These are phyloP conservation scores for Selenia dentaria DNA, from an alignment of 2,888 invertebrate species.

Conservation along the genomic window DNA sequence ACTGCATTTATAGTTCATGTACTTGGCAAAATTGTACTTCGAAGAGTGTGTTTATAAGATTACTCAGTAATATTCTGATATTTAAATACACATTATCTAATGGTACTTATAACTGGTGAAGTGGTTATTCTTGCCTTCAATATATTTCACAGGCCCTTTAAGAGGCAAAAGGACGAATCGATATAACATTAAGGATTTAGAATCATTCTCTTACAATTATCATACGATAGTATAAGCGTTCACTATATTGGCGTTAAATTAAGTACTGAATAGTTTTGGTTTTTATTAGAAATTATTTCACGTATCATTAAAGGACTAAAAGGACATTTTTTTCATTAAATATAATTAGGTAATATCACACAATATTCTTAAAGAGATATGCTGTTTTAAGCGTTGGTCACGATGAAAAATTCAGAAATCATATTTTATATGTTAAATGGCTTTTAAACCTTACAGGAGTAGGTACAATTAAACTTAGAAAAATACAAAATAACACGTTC, in stretches of 20 bases:
- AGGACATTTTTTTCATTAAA: conserved; percentile 69
- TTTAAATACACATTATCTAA: no score
- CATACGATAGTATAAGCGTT: conserved; percentile 60
- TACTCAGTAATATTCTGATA: no score
- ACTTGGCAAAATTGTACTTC: no score
- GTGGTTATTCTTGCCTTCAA: conserved; percentile 3
- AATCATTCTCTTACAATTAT: conserved; percentile 57
- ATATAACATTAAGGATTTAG: conserved; percentile 59
- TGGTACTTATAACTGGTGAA: no score
- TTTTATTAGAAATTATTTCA: conserved; percentile 54
- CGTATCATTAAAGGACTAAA: conserved; percentile 62
- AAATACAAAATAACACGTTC: conserved; percentile 26
- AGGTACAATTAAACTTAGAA: conserved; percentile 40
- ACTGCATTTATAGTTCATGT: no score
- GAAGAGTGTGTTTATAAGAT: no score
- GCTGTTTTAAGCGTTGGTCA: conserved; percentile 82
- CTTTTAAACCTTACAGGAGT: conserved; percentile 35
- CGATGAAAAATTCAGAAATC: conserved; percentile 62
- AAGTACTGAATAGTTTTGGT: conserved; percentile 80
- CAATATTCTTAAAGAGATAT: conserved; percentile 81
- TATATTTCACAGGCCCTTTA: conserved; percentile 13
- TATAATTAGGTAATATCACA: conserved; percentile 82
- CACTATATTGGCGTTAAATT: conserved; percentile 66
- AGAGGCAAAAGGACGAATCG: conserved; percentile 58
- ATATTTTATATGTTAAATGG: conserved; percentile 39